Evolutionary conservation across 2,797 vertebrate species (phyloP).

Genomic region (Chloroceryle inda): DNA sequence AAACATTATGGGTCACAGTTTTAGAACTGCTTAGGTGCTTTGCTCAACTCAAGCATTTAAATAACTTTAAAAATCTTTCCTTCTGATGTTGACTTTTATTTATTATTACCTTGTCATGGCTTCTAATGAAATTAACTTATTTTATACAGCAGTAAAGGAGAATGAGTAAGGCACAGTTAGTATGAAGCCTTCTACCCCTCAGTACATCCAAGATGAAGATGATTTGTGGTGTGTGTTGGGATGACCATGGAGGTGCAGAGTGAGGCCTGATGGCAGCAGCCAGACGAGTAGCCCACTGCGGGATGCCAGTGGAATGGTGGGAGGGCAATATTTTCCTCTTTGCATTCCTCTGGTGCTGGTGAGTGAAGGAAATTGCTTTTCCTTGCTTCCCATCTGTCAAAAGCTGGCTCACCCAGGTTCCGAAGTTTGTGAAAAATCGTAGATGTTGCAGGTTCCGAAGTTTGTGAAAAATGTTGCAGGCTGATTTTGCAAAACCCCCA

Average conservation of each 20-base stretch:
- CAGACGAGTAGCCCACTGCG: neutral
- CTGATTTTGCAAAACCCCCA: neutral
- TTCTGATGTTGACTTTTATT: slow-evolving; percentile 11
- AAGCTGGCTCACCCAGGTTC: neutral
- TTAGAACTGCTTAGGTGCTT: slow-evolving; percentile 26
- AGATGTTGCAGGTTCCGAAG: neutral
- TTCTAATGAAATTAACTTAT: slow-evolving; percentile 39
- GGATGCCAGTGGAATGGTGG: neutral
- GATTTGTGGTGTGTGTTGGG: neutral
- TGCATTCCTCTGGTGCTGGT: neutral
- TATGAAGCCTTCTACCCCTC: neutral
- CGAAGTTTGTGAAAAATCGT: neutral
- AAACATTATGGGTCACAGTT: slow-evolving; percentile 31
- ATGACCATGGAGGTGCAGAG: neutral
- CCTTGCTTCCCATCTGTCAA: neutral
- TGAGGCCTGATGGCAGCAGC: neutral
- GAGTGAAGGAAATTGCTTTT: neutral
- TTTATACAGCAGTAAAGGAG: neutral
- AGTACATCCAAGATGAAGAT: neutral
- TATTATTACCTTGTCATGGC: neutral
- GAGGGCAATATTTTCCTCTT: neutral
- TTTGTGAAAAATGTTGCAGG: too few relatives aligned
- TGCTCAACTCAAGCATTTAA: slow-evolving; percentile 15
- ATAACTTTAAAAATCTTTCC: slow-evolving; percentile 12
- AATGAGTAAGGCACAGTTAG: neutral